These are phyloP conservation scores for Drosophila pallidifrons DNA, from an alignment of 1,140 invertebrate species.

Conservation along the genomic window DNA sequence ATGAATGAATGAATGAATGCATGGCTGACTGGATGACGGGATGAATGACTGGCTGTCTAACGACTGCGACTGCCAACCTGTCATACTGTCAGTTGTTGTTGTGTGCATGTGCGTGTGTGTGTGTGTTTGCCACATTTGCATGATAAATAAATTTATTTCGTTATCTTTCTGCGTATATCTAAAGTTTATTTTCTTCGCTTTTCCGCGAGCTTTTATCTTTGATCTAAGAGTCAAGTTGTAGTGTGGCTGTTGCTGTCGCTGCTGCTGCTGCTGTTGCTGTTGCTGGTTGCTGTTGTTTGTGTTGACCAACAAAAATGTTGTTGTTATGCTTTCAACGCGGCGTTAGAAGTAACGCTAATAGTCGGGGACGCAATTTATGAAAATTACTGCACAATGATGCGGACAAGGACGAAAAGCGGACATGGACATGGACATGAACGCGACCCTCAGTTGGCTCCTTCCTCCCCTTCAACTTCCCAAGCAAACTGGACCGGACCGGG, in stretches of 20 bases:
- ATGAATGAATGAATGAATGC: constrained; percentile 34
- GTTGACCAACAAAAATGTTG: constrained; percentile 45
- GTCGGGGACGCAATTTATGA: constrained; percentile 77
- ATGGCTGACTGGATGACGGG: constrained; percentile 9
- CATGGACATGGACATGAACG: constrained; percentile 16
- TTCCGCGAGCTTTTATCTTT: constrained; percentile 44
- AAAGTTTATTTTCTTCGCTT: constrained; percentile 45
- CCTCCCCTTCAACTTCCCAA: background rate
- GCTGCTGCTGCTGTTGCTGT: constrained; percentile 2
- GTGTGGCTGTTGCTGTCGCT: constrained; percentile 4
- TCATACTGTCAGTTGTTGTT: constrained; percentile 44
- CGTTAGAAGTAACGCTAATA: constrained; percentile 79
- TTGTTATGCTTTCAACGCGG: constrained; percentile 63
- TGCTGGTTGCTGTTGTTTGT: constrained; percentile 28
- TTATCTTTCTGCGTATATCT: constrained; percentile 35
- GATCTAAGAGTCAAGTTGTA: constrained; percentile 38
- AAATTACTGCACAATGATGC: constrained; percentile 74
- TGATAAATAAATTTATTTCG: constrained; percentile 72
- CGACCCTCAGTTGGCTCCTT: constrained; percentile 5
- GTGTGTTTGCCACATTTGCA: constrained; percentile 56
- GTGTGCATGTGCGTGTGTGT: constrained; percentile 13
- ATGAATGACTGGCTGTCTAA: constrained; percentile 13
- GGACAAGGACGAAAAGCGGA: constrained; percentile 47
- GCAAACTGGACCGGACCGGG: constrained; percentile 22
- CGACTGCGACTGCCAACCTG: constrained; percentile 22